Evolutionary conservation across 2,113 vertebrate genomes (phyloP).

Genomic region (Vidua chalybeata): DNA sequence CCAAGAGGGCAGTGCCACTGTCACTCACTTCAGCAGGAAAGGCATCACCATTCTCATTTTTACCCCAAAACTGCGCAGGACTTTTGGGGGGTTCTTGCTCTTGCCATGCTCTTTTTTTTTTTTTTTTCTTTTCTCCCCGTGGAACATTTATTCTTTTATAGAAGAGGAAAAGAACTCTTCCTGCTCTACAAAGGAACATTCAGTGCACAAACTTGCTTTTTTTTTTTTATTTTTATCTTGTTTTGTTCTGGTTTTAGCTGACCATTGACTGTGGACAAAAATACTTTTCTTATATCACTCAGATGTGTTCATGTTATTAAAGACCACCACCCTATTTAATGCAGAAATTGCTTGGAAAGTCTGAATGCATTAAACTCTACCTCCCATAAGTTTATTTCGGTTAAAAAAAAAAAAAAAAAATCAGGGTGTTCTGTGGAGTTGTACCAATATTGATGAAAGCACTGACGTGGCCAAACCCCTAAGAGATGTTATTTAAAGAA

Average conservation of each 20-base stretch:
- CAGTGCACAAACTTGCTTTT: background rate
- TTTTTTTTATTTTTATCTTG: background rate
- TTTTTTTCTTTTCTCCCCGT: background rate
- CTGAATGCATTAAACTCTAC: background rate
- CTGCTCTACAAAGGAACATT: background rate
- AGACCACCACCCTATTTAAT: background rate
- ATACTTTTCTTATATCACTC: background rate
- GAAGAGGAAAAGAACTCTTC: background rate
- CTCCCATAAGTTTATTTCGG: background rate
- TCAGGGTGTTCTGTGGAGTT: background rate
- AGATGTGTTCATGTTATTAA: background rate
- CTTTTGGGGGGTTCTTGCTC: background rate
- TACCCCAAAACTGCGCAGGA: background rate
- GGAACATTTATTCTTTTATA: background rate
- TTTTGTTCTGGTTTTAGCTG: background rate
- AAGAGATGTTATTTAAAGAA: background rate
- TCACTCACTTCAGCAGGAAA: background rate
- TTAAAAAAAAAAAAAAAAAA: background rate
- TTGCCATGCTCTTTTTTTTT: background rate
- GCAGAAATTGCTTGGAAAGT: background rate
- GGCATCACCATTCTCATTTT: background rate
- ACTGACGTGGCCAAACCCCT: background rate
- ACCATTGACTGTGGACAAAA: background rate
- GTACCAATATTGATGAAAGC: background rate
- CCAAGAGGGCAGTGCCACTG: background rate